Evolutionary conservation across 2,888 invertebrate genomes (phyloP), one percentile per base, ranked within the genome.

Genomic region (Cephus rjabovi): DNA sequence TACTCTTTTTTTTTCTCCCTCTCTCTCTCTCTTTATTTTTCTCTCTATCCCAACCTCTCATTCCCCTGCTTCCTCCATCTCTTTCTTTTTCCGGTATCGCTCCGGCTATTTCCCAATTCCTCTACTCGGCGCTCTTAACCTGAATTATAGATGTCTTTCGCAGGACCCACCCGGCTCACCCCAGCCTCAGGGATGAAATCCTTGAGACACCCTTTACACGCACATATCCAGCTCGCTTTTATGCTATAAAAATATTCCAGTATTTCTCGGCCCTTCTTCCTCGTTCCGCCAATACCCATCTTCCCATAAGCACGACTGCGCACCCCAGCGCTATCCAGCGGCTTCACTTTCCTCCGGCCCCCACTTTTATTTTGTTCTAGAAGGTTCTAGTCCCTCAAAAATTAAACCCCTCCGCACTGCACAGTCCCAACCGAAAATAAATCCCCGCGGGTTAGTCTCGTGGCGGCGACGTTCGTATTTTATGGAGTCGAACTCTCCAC

Each of bases 101-200:
- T 78, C 81, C 73, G 79, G 77, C 83, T 83, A 77, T 82, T 87
- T 81, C 81, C 75, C 82, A 83, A 84, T 85, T 83, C 82, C 80
- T 74, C 77, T 30, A 73, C 80, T 74, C 76, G 79, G 71, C 74
- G 80, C 81, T 82, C 79, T 70, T 84, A 83, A 82, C 76, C 81
- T 84, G 83, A 86, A 86, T 86, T 87, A 84, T 86, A 87, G 82
- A 85, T 85, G 82, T 83, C 81, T 76, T 56, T 77, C 77, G 79
- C 82, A 80, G 82, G 78, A 75, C 78, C 78, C 76, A 78, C 76
- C 71, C 76, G 78, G 78, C 76, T 78, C 81, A 77, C 78, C 78
- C 75, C 71, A 76, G 70, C 77, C 75, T 70, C 11, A 68, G 75
- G 76, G 78, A 81, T 74, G 75, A 76, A 77, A 80, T 80, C 78